Base-by-base conservation (phyloP, 2,113 vertebrate species). In the Lutjanus erythropterus region DNA sequence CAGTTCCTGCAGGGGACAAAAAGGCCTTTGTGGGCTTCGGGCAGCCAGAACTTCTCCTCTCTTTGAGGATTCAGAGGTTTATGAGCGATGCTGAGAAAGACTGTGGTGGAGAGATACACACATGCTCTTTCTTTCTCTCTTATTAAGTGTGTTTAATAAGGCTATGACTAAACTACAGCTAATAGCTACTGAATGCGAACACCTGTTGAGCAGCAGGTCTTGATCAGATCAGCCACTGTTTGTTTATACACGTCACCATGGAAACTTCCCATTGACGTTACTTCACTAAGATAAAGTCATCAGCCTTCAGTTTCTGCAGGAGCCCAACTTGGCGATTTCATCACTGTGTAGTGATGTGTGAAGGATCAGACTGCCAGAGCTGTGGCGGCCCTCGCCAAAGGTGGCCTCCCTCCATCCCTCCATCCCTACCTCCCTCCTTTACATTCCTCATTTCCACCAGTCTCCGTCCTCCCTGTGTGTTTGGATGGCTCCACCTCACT, bases 1-100 rank as follows among this genome's bases (percentile, higher is more conserved):
- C 94, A 93, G 93, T 78, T 95, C 94, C 94, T 92, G 90, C 93
- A 86, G 87, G 94, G 94, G 96, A 97, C 97, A 97, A 96, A 97
- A 96, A 96, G 92, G 89, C 94, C 90, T 96, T 97, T 98, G 96
- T 97, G 94, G 89, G 92, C 59, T 71, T 90, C 86, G 85, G 89
- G 94, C 87, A 91, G 92, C 92, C 85, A 72, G 90, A 89, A 81
- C 91, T 80, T 94, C 90, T 92, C 23, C 58, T 55, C 66, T 90
- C 0, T 55, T 93, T 44, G 74, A 92, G 86, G 79, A 86, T 89
- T 82, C 91, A 82, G 86, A 87, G 90, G 91, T 94, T 93, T 92
- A 93, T 91, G 93, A 92, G 92, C 75, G 80, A 91, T 84, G 89
- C 77, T 90, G 83, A 81, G 75, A 75, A 73, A 77, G 55, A 75